Evolutionary conservation across 2,888 invertebrate genomes (phyloP).

Genomic region (Acholoe squamosa): DNA sequence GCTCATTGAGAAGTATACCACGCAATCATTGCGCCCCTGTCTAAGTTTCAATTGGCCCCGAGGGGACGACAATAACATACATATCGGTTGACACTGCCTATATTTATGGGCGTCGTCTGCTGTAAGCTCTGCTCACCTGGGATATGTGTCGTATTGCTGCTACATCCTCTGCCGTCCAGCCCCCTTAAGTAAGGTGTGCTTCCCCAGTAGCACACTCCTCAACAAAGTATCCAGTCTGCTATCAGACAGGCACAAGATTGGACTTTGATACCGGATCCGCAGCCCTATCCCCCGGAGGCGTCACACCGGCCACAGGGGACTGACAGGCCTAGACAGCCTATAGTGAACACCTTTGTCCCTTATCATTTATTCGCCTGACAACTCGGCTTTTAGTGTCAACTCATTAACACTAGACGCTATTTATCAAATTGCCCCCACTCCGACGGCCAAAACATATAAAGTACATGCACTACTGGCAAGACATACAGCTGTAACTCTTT

Average conservation of each 20-base stretch:
- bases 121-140: neutral
- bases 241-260: neutral
- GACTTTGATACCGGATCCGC: slow-evolving; percentile 9
- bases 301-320: slow-evolving; percentile 7
- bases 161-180: neutral
- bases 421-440: slow-evolving; percentile 1
- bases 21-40: neutral
- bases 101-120: neutral
- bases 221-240: neutral
- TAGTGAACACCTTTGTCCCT: neutral
- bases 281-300: neutral
- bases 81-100: slow-evolving; percentile 7
- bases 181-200: neutral
- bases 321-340: neutral
- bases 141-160: neutral
- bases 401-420: slow-evolving; percentile 1
- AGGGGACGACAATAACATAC: neutral
- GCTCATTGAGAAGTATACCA: neutral
- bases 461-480: no score
- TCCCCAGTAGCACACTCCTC: neutral
- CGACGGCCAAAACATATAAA: neutral
- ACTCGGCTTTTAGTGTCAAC: neutral
- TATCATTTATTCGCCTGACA: slow-evolving; percentile 35
- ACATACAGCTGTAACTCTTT: no score
- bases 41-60: neutral